Conservation (phyloP, 1,140 invertebrate genomes). For the Bradysia coprophila region DNA sequence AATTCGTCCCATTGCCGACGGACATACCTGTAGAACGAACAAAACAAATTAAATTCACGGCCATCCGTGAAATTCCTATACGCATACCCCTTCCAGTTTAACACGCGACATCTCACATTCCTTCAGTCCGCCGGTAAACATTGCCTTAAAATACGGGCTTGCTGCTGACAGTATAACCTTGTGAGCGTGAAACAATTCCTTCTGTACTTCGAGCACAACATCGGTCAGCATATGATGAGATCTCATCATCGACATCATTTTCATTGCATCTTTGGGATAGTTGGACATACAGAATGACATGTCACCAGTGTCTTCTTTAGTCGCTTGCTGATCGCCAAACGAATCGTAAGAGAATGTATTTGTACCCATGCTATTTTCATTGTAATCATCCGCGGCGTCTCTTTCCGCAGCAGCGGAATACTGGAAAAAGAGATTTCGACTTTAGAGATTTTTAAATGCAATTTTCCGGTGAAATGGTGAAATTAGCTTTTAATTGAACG, state of each 20-base stretch:
- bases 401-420: too few relatives aligned
- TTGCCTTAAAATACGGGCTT: slow-evolving; percentile 92
- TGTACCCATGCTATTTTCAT: too few relatives aligned
- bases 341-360: neutral
- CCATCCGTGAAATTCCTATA: slow-evolving; percentile 4
- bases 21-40: slow-evolving; percentile 33
- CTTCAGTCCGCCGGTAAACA: slow-evolving; percentile 77
- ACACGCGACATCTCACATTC: slow-evolving; percentile 74
- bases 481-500: too few relatives aligned
- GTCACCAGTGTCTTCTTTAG: slow-evolving; percentile 39
- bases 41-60: too few relatives aligned
- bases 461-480: too few relatives aligned
- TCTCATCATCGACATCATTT: slow-evolving; percentile 79
- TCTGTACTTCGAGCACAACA: slow-evolving; percentile 67
- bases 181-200: slow-evolving; percentile 73
- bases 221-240: slow-evolving; percentile 80
- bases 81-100: slow-evolving; percentile 61
- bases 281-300: slow-evolving; percentile 75
- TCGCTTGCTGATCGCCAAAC: neutral
- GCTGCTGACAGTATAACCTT: slow-evolving; percentile 81
- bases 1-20: slow-evolving; percentile 64
- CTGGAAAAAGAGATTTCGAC: too few relatives aligned
- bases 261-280: slow-evolving; percentile 69
- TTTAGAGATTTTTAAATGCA: too few relatives aligned
- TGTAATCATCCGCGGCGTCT: too few relatives aligned